Evolutionary conservation across 2,888 invertebrate species (phyloP).

Genomic region (Uropetala carovei): DNA sequence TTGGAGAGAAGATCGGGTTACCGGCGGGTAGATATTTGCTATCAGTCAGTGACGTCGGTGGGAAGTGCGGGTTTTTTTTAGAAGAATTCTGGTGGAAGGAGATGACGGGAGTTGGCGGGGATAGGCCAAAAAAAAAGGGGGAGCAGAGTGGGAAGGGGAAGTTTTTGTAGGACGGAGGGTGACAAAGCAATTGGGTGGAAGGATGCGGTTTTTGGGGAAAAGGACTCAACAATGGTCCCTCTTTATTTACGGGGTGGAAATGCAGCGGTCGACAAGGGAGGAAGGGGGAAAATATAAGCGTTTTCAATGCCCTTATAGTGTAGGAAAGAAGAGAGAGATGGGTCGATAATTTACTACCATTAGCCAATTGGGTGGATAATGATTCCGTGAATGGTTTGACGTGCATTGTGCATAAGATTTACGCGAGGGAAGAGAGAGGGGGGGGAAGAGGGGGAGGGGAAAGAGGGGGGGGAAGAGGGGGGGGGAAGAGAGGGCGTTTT

Average conservation of each 20-base stretch:
- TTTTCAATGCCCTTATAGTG: not conserved
- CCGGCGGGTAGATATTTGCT: constrained; percentile 19
- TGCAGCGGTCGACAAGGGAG: not conserved
- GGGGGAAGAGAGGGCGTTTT: constrained; percentile 21
- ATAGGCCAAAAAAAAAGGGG: not conserved
- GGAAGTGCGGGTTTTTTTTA: not conserved
- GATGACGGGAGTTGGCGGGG: not conserved
- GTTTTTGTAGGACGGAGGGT: not conserved
- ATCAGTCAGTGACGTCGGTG: constrained; percentile 22
- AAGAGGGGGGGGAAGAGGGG: not conserved
- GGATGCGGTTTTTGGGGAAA: constrained; percentile 19
- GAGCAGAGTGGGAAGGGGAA: not conserved
- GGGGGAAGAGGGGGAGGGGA: not conserved
- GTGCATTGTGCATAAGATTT: constrained; percentile 56
- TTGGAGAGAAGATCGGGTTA: constrained; percentile 1
- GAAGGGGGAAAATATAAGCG: not conserved
- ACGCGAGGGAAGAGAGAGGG: not conserved
- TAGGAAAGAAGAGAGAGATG: not conserved
- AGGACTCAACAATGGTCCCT: constrained; percentile 37
- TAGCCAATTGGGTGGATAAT: constrained; percentile 54
- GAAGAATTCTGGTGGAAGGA: not conserved
- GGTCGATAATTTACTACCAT: constrained; percentile 51
- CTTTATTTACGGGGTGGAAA: constrained; percentile 32
- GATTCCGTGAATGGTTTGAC: constrained; percentile 46
- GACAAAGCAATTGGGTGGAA: constrained; percentile 41